phyloP scores from a whole-genome alignment of 2,113 vertebrate genomes.

The Antigone vipio region DNA sequence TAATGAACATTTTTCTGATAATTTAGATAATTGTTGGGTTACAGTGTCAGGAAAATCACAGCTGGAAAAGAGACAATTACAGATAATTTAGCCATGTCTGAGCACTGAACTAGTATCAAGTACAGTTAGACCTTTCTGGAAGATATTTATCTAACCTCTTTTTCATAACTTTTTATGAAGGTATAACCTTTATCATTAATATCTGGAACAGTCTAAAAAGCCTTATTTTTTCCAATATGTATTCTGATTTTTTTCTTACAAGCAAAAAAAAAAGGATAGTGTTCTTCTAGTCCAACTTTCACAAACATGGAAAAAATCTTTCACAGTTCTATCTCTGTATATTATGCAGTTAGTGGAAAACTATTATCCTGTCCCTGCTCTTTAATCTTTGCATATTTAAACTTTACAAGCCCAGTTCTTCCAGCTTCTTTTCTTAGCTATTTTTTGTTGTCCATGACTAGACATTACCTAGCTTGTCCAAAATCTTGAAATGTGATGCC shows the following conservation, averaged over 20 bases:
- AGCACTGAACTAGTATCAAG: background rate
- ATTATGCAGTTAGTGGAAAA: background rate
- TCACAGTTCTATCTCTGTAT: background rate
- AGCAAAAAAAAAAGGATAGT: background rate
- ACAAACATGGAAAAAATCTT: background rate
- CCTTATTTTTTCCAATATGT: background rate
- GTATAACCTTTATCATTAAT: background rate
- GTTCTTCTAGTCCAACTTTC: background rate
- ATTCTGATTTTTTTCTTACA: background rate
- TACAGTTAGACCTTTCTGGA: background rate
- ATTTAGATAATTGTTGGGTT: background rate
- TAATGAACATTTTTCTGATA: background rate
- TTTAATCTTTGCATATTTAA: background rate
- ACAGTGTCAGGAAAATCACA: background rate
- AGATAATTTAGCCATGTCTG: background rate
- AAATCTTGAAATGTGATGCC: background rate
- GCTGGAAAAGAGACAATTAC: background rate
- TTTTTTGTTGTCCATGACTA: background rate
- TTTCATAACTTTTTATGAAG: background rate
- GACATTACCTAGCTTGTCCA: background rate
- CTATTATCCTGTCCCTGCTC: background rate
- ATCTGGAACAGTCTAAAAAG: background rate
- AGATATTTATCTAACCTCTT: background rate
- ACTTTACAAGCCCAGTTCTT: background rate
- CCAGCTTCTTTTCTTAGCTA: background rate